phyloP scores from a whole-genome alignment of 2,797 vertebrate genomes.

The Pitangus sulphuratus region DNA sequence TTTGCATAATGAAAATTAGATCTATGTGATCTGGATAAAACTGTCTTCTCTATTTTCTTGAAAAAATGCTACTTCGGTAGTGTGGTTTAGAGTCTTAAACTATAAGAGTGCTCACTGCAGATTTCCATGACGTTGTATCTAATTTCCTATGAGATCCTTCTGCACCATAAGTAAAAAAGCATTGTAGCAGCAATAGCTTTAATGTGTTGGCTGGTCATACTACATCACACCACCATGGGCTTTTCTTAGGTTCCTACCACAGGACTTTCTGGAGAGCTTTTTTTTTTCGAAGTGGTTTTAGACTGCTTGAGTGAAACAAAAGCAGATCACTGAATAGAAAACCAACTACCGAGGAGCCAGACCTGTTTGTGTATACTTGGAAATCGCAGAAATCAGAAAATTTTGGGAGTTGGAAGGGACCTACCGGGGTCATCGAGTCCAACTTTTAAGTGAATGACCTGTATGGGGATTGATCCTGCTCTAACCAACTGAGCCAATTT shows the following conservation, averaged over 20 bases:
- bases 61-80: background rate
- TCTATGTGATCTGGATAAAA: background rate
- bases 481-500: background rate
- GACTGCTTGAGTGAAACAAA: background rate
- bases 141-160: background rate
- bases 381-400: background rate
- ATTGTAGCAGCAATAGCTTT: background rate
- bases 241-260: background rate
- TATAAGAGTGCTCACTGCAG: background rate
- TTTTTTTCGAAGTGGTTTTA: background rate
- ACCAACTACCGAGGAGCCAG: fast-evolving
- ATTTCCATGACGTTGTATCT: background rate
- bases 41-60: background rate
- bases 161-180: background rate
- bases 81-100: background rate
- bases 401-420: background rate
- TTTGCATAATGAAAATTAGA: background rate
- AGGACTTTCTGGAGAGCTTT: background rate
- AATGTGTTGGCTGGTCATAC: background rate
- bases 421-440: too few relatives aligned
- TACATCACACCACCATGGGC: fast-evolving
- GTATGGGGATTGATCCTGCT: background rate
- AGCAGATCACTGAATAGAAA: background rate
- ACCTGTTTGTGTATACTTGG: background rate
- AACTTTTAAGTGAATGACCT: background rate